Evolutionary conservation across 2,888 invertebrate genomes (phyloP).

Genomic region (Acronicta alni): DNA sequence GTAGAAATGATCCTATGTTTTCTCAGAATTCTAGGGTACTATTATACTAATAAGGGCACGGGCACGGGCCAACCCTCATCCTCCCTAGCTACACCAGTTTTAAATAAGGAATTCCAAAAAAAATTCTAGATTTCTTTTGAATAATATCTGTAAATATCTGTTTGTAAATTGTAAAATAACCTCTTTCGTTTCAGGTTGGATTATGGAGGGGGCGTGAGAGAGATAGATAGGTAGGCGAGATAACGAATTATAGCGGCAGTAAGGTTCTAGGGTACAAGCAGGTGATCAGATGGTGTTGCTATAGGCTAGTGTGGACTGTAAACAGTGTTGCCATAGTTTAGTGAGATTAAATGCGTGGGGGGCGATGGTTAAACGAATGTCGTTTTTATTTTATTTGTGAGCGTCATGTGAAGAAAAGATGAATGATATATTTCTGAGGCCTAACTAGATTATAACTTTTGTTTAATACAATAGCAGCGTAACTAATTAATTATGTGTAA

Average conservation of each 20-base stretch:
- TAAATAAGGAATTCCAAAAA: too few species aligned
- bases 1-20: too few species aligned
- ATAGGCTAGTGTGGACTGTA: conserved; percentile 61
- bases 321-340: conserved; percentile 80
- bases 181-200: conserved; percentile 50
- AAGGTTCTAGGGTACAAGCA: conserved; percentile 66
- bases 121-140: too few species aligned
- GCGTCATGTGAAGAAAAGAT: not conserved
- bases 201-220: conserved; percentile 47
- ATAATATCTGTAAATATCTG: too few species aligned
- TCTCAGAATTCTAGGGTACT: too few species aligned
- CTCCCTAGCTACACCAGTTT: too few species aligned
- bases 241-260: conserved; percentile 63
- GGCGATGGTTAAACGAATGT: conserved; percentile 31
- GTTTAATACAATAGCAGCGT: not conserved
- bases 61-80: too few species aligned
- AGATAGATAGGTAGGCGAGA: conserved; percentile 62
- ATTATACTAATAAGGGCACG: too few species aligned
- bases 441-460: conserved; percentile 10
- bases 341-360: conserved; percentile 46
- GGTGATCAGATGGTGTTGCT: conserved; percentile 66
- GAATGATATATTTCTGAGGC: conserved; percentile 11
- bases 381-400: conserved; percentile 1
- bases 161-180: too few species aligned
- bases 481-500: too few species aligned